Base-by-base conservation (phyloP, 2,888 invertebrate genomes). In the Stegana nigrithorax region DNA sequence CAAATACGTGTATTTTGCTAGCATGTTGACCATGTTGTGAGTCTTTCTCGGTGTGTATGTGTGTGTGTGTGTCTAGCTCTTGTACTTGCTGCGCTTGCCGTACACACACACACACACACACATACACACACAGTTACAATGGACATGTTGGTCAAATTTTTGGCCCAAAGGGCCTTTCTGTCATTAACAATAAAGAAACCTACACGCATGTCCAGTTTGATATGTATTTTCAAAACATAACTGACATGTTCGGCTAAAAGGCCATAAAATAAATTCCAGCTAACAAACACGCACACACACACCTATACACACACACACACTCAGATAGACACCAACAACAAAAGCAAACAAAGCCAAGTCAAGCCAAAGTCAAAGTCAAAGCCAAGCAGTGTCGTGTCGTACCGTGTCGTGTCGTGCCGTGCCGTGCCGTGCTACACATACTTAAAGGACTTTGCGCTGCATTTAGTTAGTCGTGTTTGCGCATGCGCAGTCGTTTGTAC, bases 191-290 rank as follows among this genome's bases (percentile, higher is more conserved):
- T 62, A 66, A 17, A 45, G 64, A 70, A 78, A 67, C 80, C 75
- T 76, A 76, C 75, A 76, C 80, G 80, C 78, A 80, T 80, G 75
- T 76, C 80, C 78, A 66, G 71, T 67, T 69, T 72, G 76, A 80
- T 76, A 73, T 80, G 80, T 76, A 75, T 69, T 80, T 80, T 78
- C 67, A 80, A 71, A 78, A 78, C 80, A 76, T 80, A 76, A 80
- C 76, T 76, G 76, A 80, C 76, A 76, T 76, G 76, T 76, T 80
- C 69, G 77, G 73, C 72, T 73, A 78, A 78, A 75, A 74, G 68
- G 72, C 73, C 69, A 72, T 76, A 68, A 72, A 78, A 76, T 76
- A 76, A 76, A 76, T 76, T 67, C 71, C 73, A n/a, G n/a, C n/a
- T n/a, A n/a, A n/a, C n/a, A n/a, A 32, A 21, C 27, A 23, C 23